Percentiles rank a stretch among this genome's conserved stretches.
phyloP scores from a whole-genome alignment of 2,888 invertebrate species.

The Didymodactylos carnosus region DNA sequence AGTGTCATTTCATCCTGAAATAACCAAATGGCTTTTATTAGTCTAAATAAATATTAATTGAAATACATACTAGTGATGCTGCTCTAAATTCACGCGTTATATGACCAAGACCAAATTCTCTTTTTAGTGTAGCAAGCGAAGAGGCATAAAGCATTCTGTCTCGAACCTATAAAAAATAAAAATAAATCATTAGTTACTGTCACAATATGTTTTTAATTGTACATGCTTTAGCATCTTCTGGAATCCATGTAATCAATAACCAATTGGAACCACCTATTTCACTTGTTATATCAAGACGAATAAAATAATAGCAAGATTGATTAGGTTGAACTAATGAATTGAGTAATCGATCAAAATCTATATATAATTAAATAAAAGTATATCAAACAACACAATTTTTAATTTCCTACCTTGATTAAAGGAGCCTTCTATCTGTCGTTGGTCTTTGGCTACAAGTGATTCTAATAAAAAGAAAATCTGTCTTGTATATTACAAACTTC shows the following conservation, averaged over 20 bases:
- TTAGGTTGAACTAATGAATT: background rate
- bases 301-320: constrained; percentile 1
- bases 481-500: background rate
- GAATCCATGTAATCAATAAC: constrained; percentile 6
- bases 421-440: background rate
- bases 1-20: constrained; percentile 56
- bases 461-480: background rate
- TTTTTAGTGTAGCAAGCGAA: constrained; percentile 83
- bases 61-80: background rate
- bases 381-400: background rate
- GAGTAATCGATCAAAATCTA: constrained; percentile 4
- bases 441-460: background rate
- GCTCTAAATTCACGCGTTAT: constrained; percentile 63
- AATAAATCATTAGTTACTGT: background rate
- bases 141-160: constrained; percentile 88
- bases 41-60: background rate
- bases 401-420: background rate
- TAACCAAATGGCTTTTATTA: background rate
- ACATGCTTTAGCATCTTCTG: constrained; percentile 3
- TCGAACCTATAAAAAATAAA: background rate
- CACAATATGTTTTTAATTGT: background rate
- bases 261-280: constrained; percentile 6
- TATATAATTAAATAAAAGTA: background rate
- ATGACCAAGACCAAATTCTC: constrained; percentile 77
- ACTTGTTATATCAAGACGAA: constrained; percentile 5